Evolutionary conservation across 2,888 invertebrate genomes (phyloP), one percentile per base, ranked within the genome.

Genomic region (Diarsia dahlii): DNA sequence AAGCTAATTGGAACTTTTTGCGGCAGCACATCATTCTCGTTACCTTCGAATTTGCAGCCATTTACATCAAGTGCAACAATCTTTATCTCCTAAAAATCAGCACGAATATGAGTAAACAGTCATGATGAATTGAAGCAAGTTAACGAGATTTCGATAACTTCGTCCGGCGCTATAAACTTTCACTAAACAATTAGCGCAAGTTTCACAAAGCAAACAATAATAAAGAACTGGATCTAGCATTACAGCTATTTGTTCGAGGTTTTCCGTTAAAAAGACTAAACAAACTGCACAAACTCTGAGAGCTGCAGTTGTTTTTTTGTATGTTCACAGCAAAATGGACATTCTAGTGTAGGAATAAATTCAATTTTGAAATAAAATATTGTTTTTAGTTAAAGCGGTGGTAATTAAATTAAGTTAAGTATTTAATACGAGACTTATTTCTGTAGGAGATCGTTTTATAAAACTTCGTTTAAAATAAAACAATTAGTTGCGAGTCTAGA

Each of bases 1-100:
- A 54, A 71, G 28, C 62, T 71, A 63, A 78, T 28, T 62, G 60
- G 46, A 28, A 28, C 28, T 28, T 28, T 28, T 28, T 28, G 2
- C 28, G 1, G 28, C 2, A 28, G 28, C 15, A 12, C 13, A 56
- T 62, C 1, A 18, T 12, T 60, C 46, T 60, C n/a, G n/a, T 60
- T 60, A 23, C 28, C 50, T n/a, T 58, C 50, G 50, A 20, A 46
- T 77, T 76, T 76, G 18, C 56, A 77, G 28, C 13, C 13, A 56
- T 48, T 56, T 67, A 56, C 18, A 77, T 50, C 15, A 45, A 62
- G 28, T 18, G 8, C 28, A 34, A 3, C 0, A 65, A 48, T 13
- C 20, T 12, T 15, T 15, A 34, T 15, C n/a, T 73, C 15, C 18
- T 23, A 18, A 56, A 39, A 48, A 39, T 39, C 2, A 9, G 1